Evolutionary conservation across 1,140 invertebrate genomes (phyloP).

Genomic region (Lycorma delicatula): DNA sequence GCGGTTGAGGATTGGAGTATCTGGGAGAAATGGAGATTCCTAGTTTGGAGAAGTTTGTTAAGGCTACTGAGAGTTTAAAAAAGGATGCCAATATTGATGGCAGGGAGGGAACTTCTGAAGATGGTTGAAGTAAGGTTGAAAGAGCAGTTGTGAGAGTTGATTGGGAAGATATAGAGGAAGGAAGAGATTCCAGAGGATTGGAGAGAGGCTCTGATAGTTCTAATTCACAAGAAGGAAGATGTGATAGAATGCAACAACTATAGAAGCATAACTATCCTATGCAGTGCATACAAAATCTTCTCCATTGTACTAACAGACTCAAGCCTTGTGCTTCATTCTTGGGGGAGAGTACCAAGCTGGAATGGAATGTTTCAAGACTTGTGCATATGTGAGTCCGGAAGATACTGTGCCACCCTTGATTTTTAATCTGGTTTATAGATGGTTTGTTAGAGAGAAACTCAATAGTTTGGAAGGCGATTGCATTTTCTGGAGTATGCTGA

Average conservation of each 20-base stretch:
- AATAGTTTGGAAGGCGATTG: too few relatives aligned
- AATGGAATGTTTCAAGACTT: too few relatives aligned
- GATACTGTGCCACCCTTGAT: too few relatives aligned
- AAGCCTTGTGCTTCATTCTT: neutral
- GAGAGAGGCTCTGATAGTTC: conserved; percentile 10
- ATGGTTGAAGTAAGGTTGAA: conserved; percentile 1
- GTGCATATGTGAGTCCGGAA: too few relatives aligned
- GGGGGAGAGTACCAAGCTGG: conserved; percentile 9
- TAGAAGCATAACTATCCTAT: conserved; percentile 17
- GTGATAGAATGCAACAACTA: conserved; percentile 21
- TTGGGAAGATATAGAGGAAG: conserved; percentile 15
- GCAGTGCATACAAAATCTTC: conserved; percentile 17
- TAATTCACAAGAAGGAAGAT: conserved; percentile 20
- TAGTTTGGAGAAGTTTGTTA: conserved; percentile 3
- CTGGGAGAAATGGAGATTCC: neutral
- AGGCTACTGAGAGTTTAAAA: conserved; percentile 2
- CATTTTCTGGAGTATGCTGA: too few relatives aligned
- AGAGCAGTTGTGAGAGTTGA: neutral
- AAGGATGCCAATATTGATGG: conserved; percentile 1
- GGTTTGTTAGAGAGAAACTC: too few relatives aligned
- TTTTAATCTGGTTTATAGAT: too few relatives aligned
- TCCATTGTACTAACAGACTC: neutral
- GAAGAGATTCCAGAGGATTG: conserved; percentile 17
- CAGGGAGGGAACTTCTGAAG: conserved; percentile 8
- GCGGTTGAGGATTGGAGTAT: neutral